phyloP scores from a whole-genome alignment of 2,888 invertebrate species.

The Clivina fossor region DNA sequence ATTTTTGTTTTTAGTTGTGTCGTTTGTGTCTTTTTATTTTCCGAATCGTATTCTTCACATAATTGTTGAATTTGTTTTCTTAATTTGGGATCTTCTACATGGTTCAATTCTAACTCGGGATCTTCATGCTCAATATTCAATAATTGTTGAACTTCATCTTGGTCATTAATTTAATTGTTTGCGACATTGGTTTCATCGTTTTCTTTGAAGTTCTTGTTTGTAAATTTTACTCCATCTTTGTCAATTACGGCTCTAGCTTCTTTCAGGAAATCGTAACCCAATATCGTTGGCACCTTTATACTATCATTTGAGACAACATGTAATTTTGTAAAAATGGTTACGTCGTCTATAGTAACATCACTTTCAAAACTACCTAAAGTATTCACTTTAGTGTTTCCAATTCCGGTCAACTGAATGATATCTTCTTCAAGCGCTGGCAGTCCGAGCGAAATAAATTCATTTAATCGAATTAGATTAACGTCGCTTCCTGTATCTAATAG shows the following conservation, averaged over 20 bases:
- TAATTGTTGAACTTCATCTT: background rate
- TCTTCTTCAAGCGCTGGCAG: background rate
- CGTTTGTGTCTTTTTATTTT: slow-evolving; percentile 19
- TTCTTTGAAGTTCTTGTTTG: background rate
- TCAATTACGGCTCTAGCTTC: slow-evolving; percentile 1
- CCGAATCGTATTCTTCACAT: slow-evolving; percentile 33
- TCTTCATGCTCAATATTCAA: background rate
- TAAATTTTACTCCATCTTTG: background rate
- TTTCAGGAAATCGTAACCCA: slow-evolving; percentile 20
- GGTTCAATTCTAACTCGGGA: slow-evolving; percentile 13
- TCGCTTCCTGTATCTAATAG: slow-evolving; percentile 31
- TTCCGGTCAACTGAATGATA: background rate
- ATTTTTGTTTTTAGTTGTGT: background rate
- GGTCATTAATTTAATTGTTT: too few relatives aligned
- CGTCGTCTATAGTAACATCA: background rate
- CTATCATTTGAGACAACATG: slow-evolving; percentile 21
- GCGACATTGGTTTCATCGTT: background rate
- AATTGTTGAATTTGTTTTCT: slow-evolving; percentile 24
- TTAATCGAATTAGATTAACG: slow-evolving; percentile 7
- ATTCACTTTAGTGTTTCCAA: background rate
- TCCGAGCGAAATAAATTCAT: background rate
- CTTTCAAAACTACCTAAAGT: slow-evolving; percentile 12
- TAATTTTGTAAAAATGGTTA: background rate
- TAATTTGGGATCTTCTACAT: slow-evolving; percentile 15
- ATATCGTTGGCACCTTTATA: slow-evolving; percentile 7